phyloP scores from a whole-genome alignment of 2,113 vertebrate genomes.

The Crotalus viridis region DNA sequence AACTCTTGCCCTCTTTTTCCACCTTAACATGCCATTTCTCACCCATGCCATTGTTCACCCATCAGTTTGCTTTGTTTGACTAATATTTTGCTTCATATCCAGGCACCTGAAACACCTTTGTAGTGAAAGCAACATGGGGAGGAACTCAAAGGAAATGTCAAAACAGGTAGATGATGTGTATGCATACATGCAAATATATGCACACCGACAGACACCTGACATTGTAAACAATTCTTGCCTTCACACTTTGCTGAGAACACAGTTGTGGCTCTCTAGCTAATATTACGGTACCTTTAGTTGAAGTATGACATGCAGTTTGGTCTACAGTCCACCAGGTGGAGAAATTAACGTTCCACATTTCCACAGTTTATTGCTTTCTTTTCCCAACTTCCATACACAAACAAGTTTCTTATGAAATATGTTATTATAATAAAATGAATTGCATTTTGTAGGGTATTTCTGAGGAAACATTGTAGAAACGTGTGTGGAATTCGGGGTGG shows the following conservation, averaged over 20 bases:
- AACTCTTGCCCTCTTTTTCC: too few species aligned
- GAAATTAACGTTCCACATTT: not conserved
- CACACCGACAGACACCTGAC: too few species aligned
- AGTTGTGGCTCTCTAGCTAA: not conserved
- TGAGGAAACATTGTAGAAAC: not conserved
- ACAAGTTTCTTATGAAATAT: not conserved
- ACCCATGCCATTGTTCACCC: too few species aligned
- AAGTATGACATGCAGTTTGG: not conserved
- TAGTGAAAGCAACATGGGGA: too few species aligned
- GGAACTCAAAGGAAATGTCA: too few species aligned
- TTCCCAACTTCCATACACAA: not conserved
- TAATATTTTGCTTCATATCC: too few species aligned
- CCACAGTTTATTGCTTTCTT: not conserved
- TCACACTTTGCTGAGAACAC: not conserved
- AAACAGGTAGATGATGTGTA: too few species aligned
- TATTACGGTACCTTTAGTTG: not conserved
- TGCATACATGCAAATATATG: too few species aligned
- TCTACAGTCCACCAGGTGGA: not conserved
- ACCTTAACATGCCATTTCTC: too few species aligned
- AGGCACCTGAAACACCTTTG: too few species aligned
- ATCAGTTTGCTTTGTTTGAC: too few species aligned
- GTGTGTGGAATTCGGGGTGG: not conserved
- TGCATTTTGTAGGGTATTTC: not conserved
- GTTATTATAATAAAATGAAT: not conserved
- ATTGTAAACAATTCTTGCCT: not conserved